These are phyloP conservation scores for Halictus quadricinctus DNA, from an alignment of 2,888 invertebrate genomes.

Conservation along the genomic window DNA sequence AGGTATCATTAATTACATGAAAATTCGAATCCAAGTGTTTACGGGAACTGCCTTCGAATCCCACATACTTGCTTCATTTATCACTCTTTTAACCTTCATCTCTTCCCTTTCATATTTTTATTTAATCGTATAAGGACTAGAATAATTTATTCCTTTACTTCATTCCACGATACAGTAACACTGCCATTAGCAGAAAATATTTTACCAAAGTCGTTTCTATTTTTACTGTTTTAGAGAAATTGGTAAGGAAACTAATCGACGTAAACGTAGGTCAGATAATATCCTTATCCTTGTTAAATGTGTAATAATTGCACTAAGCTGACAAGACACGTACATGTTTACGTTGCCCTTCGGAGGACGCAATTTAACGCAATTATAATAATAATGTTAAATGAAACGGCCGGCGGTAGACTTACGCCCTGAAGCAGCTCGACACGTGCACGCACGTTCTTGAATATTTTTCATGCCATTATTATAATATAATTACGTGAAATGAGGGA, in stretches of 20 bases:
- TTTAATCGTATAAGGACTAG: neutral
- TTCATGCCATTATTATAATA: slow-evolving; percentile 25
- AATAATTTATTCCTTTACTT: neutral
- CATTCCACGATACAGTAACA: neutral
- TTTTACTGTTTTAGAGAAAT: neutral
- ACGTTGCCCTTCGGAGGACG: neutral
- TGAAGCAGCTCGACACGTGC: slow-evolving; percentile 4
- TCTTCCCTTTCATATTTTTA: neutral
- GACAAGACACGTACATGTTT: neutral
- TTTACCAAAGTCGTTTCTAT: neutral
- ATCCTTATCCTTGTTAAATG: neutral
- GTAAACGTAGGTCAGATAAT: neutral
- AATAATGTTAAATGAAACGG: slow-evolving; percentile 19
- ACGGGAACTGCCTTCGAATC: neutral
- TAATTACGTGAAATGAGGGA: slow-evolving; percentile 26
- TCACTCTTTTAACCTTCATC: neutral
- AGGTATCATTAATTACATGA: slow-evolving; percentile 23
- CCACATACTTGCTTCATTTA: neutral
- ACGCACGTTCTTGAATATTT: slow-evolving; percentile 11
- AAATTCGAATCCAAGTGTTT: slow-evolving; percentile 22
- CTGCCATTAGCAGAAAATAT: neutral
- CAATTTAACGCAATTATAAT: slow-evolving; percentile 7
- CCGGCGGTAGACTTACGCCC: neutral
- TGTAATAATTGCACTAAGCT: neutral
- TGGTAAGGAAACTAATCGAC: neutral